phyloP scores from a whole-genome alignment of 2,888 invertebrate species.

The Eucera pruinosa region DNA sequence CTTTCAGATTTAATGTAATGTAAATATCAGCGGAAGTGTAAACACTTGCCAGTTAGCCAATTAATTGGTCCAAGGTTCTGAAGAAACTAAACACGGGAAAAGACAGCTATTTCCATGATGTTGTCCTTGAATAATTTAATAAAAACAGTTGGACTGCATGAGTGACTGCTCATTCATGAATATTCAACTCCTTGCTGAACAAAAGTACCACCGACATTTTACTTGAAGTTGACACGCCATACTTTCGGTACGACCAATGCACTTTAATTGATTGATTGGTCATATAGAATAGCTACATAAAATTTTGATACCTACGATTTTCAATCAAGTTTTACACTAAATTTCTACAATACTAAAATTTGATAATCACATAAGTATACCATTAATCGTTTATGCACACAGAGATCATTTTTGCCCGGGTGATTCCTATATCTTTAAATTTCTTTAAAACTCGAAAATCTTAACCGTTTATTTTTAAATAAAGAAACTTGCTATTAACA shows the following conservation, averaged over 20 bases:
- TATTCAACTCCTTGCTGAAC: background rate
- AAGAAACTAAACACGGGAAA: constrained; percentile 36
- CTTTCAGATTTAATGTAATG: constrained; percentile 79
- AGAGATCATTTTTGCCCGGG: too few species aligned
- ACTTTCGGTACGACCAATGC: background rate
- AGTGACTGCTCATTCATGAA: constrained; percentile 21
- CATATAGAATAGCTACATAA: too few species aligned
- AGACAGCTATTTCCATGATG: constrained; percentile 28
- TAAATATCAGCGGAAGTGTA: constrained; percentile 74
- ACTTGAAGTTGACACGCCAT: background rate
- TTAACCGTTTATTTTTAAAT: too few species aligned
- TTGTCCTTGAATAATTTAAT: constrained; percentile 30
- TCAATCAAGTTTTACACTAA: too few species aligned
- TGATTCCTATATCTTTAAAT: too few species aligned
- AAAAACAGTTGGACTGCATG: constrained; percentile 26
- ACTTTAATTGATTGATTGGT: background rate
- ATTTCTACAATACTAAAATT: too few species aligned
- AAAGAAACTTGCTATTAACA: too few species aligned
- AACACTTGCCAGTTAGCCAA: constrained; percentile 56
- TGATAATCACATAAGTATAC: too few species aligned
- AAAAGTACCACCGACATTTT: constrained; percentile 17
- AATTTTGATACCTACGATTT: too few species aligned
- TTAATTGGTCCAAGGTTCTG: constrained; percentile 63
- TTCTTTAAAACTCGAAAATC: too few species aligned
- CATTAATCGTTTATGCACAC: too few species aligned